Base-by-base conservation (phyloP, 2,888 invertebrate genomes). In the Carabus problematicus region DNA sequence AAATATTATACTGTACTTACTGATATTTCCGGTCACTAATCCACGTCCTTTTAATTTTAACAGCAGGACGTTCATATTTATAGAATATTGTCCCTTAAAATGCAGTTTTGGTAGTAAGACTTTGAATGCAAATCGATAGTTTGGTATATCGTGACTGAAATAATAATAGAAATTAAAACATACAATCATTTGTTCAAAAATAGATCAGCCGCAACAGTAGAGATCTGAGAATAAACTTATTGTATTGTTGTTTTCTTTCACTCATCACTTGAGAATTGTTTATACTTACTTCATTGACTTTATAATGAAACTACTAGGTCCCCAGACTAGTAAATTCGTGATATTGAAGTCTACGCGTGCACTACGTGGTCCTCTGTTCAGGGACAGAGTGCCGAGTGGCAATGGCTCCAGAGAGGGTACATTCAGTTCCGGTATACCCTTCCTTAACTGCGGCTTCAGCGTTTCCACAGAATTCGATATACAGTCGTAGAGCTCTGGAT, bases 71-170 rank as follows among this genome's bases (percentile, higher is more conserved):
- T 88, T 86, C 74, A 90, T 88, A 75, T 90, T 87, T 81, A 90
- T 87, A 78, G 88, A 86, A 80, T 90, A 91, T 75, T 89, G 87
- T 18, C 90, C 90, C 66, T 83, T 82, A 75, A 90, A 89, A 71
- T 85, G 84, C 66, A 91, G 76, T 64, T 81, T 82, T 0, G 88
- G 88, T 40, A 90, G 81, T 45, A 84, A 77, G 45, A 88, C 82
- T 75, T 85, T 87, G 79, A 89, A 89, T 71, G 86, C 85, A 76
- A 89, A 89, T 71, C 84, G 80, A 73, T 89, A 87, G 74, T 87
- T 87, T 49, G 85, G 84, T 49, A 88, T 76, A 74, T 90, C 86
- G 2, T 87, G 86, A 75, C 88, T 88, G 82, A 61, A 85, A 85
- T 29, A 29, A 29, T 29, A 29, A 29, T 29, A 29, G 6, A 29